phyloP scores from a whole-genome alignment of 2,797 vertebrate genomes.

The Tragopan temminckii region DNA sequence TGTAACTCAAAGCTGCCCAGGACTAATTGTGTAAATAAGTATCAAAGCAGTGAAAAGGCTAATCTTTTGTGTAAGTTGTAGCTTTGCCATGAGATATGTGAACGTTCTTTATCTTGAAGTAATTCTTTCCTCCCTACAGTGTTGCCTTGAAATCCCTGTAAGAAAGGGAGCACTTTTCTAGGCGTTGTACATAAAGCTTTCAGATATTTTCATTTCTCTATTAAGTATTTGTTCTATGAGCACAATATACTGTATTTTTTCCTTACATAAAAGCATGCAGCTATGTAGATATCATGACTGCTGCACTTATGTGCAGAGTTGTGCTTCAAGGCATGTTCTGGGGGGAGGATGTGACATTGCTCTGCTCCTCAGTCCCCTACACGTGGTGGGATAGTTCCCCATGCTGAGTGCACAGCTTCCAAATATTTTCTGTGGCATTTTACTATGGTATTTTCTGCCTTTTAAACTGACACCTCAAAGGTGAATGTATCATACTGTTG shows the following conservation, averaged over 20 bases:
- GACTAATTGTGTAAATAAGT: background rate
- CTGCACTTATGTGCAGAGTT: accelerated
- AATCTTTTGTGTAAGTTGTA: background rate
- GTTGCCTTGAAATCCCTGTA: background rate
- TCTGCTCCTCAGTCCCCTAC: background rate
- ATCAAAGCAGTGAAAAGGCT: background rate
- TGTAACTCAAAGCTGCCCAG: background rate
- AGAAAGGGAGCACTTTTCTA: background rate
- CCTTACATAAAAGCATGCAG: background rate
- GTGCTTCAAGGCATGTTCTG: background rate
- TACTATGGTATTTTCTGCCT: background rate
- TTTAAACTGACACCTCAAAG: background rate
- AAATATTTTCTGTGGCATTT: accelerated
- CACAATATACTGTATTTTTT: background rate
- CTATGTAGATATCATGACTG: background rate
- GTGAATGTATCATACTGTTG: background rate
- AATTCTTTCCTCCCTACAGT: background rate
- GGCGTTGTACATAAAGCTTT: background rate
- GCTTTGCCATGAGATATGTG: background rate
- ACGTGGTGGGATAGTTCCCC: too few species aligned
- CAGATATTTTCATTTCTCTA: background rate
- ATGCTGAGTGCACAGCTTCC: background rate
- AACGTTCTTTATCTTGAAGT: background rate
- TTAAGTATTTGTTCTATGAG: background rate
- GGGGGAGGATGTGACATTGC: background rate